Evolutionary conservation across 2,797 vertebrate species (phyloP).

Genomic region (Dromococcyx pavoninus): DNA sequence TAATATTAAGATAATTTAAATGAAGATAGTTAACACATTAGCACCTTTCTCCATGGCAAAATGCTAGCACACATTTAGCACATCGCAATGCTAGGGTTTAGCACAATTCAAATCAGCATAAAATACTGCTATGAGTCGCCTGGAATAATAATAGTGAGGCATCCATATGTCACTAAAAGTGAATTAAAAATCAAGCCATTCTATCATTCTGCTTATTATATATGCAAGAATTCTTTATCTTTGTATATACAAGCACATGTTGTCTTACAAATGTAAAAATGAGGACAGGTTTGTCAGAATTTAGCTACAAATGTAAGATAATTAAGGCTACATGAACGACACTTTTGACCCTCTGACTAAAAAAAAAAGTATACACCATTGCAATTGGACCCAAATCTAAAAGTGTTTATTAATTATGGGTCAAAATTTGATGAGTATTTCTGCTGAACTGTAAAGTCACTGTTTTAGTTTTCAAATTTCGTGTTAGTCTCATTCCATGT

Average conservation of each 20-base stretch:
- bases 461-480: background rate
- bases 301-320: background rate
- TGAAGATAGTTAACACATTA: conserved; percentile 58
- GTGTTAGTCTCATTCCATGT: background rate
- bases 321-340: background rate
- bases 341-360: background rate
- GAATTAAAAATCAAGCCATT: background rate
- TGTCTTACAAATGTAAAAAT: background rate
- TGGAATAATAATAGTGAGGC: background rate
- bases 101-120: background rate
- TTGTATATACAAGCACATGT: background rate
- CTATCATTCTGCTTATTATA: background rate
- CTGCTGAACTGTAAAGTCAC: background rate
- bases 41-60: conserved; percentile 18
- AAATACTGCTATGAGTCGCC: background rate
- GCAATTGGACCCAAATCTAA: background rate
- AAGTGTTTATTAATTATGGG: background rate
- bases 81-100: conserved; percentile 1
- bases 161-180: background rate
- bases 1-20: conserved; percentile 45
- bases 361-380: background rate
- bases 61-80: background rate
- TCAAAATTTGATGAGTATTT: background rate
- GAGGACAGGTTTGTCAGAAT: background rate
- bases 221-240: background rate